A percentile compares a stretch with the other conserved stretches of the same genome.
Evolutionary conservation across 2,888 invertebrate genomes (phyloP).

Genomic region (Conistra vaccinii): DNA sequence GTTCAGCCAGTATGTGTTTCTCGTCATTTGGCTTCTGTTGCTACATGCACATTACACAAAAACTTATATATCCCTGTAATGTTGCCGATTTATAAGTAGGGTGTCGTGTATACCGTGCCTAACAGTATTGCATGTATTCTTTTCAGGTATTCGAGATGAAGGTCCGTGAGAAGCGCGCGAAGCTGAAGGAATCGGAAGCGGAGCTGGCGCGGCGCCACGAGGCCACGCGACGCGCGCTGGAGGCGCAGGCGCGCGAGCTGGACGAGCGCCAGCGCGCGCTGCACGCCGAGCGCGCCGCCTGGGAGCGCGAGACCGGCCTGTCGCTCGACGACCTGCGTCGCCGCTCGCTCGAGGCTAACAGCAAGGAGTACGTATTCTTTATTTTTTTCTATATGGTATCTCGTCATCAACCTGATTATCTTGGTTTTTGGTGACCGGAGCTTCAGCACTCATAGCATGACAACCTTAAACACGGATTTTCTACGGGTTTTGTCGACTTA

Average conservation of each 20-base stretch:
- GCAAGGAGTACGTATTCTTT: slow-evolving; percentile 94
- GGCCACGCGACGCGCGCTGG: slow-evolving; percentile 93
- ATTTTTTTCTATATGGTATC: too few relatives aligned
- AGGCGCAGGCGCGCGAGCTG: slow-evolving; percentile 97
- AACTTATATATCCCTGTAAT: background rate
- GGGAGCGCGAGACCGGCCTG: slow-evolving; percentile 97
- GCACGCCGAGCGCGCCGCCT: slow-evolving; percentile 95
- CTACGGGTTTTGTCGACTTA: too few relatives aligned
- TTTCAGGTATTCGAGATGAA: slow-evolving; percentile 98
- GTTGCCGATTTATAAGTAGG: background rate
- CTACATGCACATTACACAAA: background rate
- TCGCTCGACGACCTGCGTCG: slow-evolving; percentile 97
- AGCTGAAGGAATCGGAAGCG: slow-evolving; percentile 98
- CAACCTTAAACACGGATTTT: too few relatives aligned
- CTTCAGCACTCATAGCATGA: too few relatives aligned
- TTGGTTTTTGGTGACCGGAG: background rate
- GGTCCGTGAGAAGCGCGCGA: slow-evolving; percentile 98
- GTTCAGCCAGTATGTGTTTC: background rate
- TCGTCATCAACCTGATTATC: background rate
- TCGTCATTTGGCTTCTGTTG: background rate
- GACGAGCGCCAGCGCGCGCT: slow-evolving; percentile 97
- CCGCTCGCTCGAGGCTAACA: slow-evolving; percentile 96
- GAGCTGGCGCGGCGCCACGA: slow-evolving; percentile 98
- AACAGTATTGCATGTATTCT: background rate
- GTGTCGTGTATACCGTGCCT: background rate